These are phyloP conservation scores for Drosophila pallidifrons DNA, from an alignment of 1,140 invertebrate species.

Conservation along the genomic window DNA sequence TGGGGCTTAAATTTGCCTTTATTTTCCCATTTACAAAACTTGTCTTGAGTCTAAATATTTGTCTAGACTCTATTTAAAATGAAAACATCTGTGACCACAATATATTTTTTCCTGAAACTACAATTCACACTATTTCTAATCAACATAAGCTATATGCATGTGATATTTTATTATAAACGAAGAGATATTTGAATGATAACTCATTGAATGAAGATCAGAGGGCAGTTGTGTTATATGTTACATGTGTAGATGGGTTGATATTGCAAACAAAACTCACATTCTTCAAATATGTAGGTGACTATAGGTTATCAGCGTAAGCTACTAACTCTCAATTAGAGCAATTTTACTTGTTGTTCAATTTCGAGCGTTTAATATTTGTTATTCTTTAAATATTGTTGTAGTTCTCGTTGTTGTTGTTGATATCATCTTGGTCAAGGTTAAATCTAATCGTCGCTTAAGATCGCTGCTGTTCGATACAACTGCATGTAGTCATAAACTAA, in stretches of 20 bases:
- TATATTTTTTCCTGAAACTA: too few species aligned
- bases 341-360: conserved; percentile 2
- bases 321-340: conserved; percentile 21
- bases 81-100: too few species aligned
- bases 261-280: background rate
- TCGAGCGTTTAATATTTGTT: background rate
- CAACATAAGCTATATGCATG: too few species aligned
- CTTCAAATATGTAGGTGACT: background rate
- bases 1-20: too few species aligned
- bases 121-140: too few species aligned
- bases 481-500: conserved; percentile 68
- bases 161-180: too few species aligned
- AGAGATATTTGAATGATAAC: background rate
- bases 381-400: conserved; percentile 14
- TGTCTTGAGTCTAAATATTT: too few species aligned
- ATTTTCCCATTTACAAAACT: too few species aligned
- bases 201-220: background rate
- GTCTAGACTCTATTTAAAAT: too few species aligned
- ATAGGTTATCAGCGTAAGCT: conserved; percentile 21
- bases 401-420: conserved; percentile 41
- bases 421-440: conserved; percentile 83
- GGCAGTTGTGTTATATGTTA: background rate
- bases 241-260: background rate
- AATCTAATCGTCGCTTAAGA: conserved; percentile 79
- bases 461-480: conserved; percentile 59